Base-by-base conservation (phyloP, 1,140 invertebrate genomes). In the Paralvinella palmiformis region DNA sequence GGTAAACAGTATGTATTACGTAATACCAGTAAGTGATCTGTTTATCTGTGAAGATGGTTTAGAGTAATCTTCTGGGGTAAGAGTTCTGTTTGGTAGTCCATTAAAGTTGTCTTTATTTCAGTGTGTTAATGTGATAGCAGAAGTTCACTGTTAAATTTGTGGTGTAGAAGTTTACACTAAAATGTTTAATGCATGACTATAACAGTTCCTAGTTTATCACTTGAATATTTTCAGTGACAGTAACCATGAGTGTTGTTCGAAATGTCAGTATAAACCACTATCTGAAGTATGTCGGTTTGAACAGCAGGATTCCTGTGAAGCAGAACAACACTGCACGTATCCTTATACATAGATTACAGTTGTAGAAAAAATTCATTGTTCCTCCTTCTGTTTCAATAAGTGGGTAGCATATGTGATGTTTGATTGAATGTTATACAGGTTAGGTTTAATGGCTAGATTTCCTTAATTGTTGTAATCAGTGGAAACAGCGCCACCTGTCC, bases 221-320 rank as follows among this genome's bases (percentile, higher is more conserved):
- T 10, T 41, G 4, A 68, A 65, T 68, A 58, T 64, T 83, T 86
- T 62, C 75, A 91, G 91, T 77, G 94, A 96, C 78, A 92, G 92
- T 75, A 96, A 97, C 78, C 93, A 92, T 0, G 91, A 91, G 0
- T 97, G 94, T 76, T 97, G 94, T 73, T 87, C 90, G 76, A 87
- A 88, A 68, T 96, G 94, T 73, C 86, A 90, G 70, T 92, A 88
- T 71, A 91, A 94, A 85, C 83, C 86, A 63, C 82, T 64, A 13
- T 80, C 78, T 6, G 70, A 88, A 6, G 90, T 92, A 73, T 96
- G 94, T 74, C 85, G 91, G 22, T 90, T 92, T 69, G 90, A 90
- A 0, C 90, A 92, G 73, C 88, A 89, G 69, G 88, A 90, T 0
- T 92, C 91, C 35, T 97, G 94, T 75, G 91, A 94, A 79, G 88